These are phyloP conservation scores for Drosophila tristis DNA, from an alignment of 1,140 invertebrate species.

Conservation along the genomic window DNA sequence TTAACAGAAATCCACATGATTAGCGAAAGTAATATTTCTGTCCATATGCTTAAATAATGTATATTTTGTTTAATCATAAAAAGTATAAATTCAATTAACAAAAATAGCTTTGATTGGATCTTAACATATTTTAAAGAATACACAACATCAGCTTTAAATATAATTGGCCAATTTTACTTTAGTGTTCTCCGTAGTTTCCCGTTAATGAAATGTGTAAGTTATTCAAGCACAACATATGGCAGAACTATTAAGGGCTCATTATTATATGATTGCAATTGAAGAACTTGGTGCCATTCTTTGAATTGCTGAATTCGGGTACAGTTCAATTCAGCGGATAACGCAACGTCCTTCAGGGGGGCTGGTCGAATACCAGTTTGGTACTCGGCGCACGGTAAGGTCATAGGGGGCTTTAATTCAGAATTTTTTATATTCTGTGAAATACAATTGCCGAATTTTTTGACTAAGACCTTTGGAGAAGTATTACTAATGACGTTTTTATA, in stretches of 20 bases:
- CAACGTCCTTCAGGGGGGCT: conserved; percentile 2
- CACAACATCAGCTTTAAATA: neutral
- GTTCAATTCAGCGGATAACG: neutral
- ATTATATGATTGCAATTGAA: conserved; percentile 89
- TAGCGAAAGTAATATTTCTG: neutral
- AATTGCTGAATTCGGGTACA: conserved; percentile 85
- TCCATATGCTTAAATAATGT: neutral
- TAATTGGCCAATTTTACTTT: neutral
- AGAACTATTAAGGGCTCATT: conserved; percentile 92
- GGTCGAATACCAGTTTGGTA: conserved; percentile 60
- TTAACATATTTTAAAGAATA: neutral
- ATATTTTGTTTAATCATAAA: neutral
- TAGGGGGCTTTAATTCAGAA: neutral
- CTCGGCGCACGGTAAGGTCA: conserved; percentile 29
- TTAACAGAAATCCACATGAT: conserved; percentile 34
- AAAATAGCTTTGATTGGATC: no score
- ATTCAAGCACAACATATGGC: conserved; percentile 96
- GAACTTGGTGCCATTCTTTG: conserved; percentile 92
- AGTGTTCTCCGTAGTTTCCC: conserved; percentile 26
- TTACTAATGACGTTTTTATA: conserved; percentile 28
- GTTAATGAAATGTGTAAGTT: conserved; percentile 46
- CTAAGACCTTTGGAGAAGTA: conserved; percentile 8
- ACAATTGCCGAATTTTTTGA: conserved; percentile 9
- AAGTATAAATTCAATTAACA: no score
- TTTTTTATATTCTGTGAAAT: neutral